phyloP scores from a whole-genome alignment of 2,888 invertebrate species.

The Miltochrista miniata region DNA sequence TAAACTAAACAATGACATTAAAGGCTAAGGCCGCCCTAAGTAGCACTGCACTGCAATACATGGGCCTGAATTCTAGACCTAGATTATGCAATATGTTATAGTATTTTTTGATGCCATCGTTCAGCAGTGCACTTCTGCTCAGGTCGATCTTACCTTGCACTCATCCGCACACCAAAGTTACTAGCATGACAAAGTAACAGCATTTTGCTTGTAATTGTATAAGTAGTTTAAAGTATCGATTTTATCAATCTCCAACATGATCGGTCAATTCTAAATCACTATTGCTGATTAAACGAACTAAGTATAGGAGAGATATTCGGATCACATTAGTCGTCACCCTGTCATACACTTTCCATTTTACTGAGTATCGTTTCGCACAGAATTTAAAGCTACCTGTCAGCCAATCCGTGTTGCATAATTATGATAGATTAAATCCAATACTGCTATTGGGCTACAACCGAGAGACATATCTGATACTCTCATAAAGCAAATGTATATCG shows the following conservation, averaged over 20 bases:
- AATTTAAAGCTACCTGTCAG: too few relatives aligned
- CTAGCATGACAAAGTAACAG: slow-evolving; percentile 41
- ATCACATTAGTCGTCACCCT: too few relatives aligned
- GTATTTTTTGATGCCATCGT: not conserved
- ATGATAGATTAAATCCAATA: too few relatives aligned
- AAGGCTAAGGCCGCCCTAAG: not conserved
- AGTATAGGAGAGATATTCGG: too few relatives aligned
- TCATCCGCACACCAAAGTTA: slow-evolving; percentile 14
- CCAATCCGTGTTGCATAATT: too few relatives aligned
- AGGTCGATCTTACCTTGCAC: not conserved
- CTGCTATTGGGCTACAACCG: too few relatives aligned
- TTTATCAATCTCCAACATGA: not conserved
- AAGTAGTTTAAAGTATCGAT: not conserved
- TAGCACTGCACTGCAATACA: not conserved
- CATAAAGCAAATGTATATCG: too few relatives aligned
- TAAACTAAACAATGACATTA: slow-evolving; percentile 9
- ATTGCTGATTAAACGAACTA: too few relatives aligned
- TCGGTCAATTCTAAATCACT: not conserved
- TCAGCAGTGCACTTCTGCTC: not conserved
- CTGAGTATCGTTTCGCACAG: too few relatives aligned
- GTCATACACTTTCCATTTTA: too few relatives aligned
- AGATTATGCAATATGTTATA: not conserved
- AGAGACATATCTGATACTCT: too few relatives aligned
- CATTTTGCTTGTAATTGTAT: slow-evolving; percentile 29
- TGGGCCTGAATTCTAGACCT: not conserved